These are phyloP conservation scores for Dendropsophus ebraccatus DNA, from an alignment of 2,113 vertebrate species.

Conservation along the genomic window DNA sequence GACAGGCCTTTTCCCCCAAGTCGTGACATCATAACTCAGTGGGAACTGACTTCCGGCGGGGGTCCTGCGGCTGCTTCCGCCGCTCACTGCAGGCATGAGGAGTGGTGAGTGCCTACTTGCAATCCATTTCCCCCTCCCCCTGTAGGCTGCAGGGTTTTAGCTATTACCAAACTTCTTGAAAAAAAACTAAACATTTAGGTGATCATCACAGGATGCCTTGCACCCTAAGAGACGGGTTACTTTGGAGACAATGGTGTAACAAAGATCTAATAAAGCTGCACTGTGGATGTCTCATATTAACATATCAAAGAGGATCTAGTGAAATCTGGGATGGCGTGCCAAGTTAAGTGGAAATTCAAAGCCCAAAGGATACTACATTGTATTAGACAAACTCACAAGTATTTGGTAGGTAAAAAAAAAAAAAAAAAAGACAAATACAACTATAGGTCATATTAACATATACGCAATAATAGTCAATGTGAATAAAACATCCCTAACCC, in stretches of 20 bases:
- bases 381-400: neutral
- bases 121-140: too few species aligned
- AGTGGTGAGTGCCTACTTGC: too few species aligned
- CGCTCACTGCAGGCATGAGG: too few species aligned
- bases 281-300: neutral
- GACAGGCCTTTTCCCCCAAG: too few species aligned
- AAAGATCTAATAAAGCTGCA: constrained; percentile 5
- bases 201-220: too few species aligned
- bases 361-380: neutral
- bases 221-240: neutral
- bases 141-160: too few species aligned
- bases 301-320: neutral
- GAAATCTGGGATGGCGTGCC: neutral
- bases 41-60: too few species aligned
- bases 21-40: too few species aligned
- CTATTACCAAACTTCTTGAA: too few species aligned
- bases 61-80: too few species aligned
- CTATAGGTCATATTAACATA: neutral
- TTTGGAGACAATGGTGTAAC: neutral
- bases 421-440: neutral
- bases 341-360: neutral
- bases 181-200: too few species aligned
- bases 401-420: neutral
- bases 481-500: neutral
- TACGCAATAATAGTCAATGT: neutral